Percentiles rank a stretch among this genome's conserved stretches.
These are phyloP conservation scores for Dichetophora obliterata DNA, from an alignment of 2,888 invertebrate genomes.

Conservation along the genomic window DNA sequence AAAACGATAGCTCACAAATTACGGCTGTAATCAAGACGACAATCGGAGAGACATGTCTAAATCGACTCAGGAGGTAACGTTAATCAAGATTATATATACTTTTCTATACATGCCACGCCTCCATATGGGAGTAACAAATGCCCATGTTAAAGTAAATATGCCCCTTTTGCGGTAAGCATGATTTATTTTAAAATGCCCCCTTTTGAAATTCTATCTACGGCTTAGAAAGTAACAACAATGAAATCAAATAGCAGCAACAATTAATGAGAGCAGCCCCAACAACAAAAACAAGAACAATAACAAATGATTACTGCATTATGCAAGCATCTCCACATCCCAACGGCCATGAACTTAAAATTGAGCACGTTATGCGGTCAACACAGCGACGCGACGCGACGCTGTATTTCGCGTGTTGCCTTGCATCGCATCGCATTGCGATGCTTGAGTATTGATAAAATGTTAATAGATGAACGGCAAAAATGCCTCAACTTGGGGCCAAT, in stretches of 20 bases:
- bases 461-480: not conserved
- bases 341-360: slow-evolving; percentile 32
- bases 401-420: not conserved
- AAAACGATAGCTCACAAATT: no score
- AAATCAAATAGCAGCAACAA: slow-evolving; percentile 20
- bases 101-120: no score
- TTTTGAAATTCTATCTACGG: no score
- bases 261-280: slow-evolving; percentile 1
- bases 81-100: no score
- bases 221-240: not conserved
- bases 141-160: no score
- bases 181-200: no score
- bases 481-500: not conserved
- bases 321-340: slow-evolving; percentile 27
- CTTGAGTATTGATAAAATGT: slow-evolving; percentile 6
- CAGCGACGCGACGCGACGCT: not conserved
- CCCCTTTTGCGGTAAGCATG: no score
- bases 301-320: not conserved
- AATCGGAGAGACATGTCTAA: no score
- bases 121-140: no score
- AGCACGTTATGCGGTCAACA: slow-evolving; percentile 23
- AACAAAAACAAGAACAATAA: slow-evolving; percentile 16
- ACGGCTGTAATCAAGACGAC: no score
- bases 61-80: no score
- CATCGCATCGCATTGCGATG: not conserved